These are phyloP conservation scores for Campylomormyrus numenius DNA, from an alignment of 2,113 vertebrate species.

Conservation along the genomic window DNA sequence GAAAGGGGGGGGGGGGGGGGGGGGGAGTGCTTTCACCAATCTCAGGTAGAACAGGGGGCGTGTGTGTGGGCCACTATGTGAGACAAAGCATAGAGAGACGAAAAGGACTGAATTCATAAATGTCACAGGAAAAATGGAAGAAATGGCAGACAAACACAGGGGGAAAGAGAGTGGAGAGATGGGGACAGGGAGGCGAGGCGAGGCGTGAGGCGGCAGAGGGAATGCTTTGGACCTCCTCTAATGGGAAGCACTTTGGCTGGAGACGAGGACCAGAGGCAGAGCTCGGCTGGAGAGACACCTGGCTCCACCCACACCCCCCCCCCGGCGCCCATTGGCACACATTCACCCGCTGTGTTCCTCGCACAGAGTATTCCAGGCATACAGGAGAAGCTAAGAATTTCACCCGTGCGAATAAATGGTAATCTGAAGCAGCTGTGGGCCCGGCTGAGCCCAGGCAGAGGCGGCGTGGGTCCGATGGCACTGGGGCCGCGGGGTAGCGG, in stretches of 20 bases:
- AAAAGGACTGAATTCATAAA: background rate
- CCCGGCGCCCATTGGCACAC: conserved; percentile 29
- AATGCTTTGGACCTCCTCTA: conserved; percentile 40
- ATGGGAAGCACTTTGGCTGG: conserved; percentile 61
- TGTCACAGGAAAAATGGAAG: background rate
- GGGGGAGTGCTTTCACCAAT: background rate
- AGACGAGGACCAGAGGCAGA: conserved; percentile 51
- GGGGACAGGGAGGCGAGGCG: background rate
- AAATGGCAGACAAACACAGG: background rate
- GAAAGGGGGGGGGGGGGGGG: no score
- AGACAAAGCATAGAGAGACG: background rate
- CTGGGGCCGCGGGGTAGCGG: conserved; percentile 1
- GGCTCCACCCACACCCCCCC: conserved; percentile 35
- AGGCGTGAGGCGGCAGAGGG: background rate
- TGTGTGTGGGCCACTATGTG: background rate
- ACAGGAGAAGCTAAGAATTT: conserved; percentile 46
- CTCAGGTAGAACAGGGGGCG: background rate
- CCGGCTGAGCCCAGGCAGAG: conserved; percentile 33
- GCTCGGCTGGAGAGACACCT: conserved; percentile 53
- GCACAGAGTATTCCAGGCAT: conserved; percentile 36
- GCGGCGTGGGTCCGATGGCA: conserved; percentile 20
- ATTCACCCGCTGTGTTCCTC: conserved; percentile 32
- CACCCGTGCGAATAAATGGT: conserved; percentile 58
- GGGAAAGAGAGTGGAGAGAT: background rate
- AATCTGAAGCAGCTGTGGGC: conserved; percentile 56